Evolutionary conservation across 2,797 vertebrate species (phyloP).

Genomic region (Phataginus tetradactyla): DNA sequence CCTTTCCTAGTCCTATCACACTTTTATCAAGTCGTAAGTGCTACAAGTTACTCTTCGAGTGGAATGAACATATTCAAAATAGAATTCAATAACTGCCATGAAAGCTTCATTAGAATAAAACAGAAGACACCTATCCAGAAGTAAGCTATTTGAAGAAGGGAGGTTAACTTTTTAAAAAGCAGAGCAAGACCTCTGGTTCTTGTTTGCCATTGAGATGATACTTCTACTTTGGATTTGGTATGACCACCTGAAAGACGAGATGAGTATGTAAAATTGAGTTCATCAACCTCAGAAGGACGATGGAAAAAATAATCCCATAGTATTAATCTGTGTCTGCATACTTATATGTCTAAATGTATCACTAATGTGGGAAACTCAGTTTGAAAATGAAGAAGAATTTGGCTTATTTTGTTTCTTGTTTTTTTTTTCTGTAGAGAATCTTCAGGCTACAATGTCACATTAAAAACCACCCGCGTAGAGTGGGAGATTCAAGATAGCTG

Average conservation of each 20-base stretch:
- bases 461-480: background rate
- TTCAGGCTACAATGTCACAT: background rate
- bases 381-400: background rate
- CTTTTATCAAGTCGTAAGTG: background rate
- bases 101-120: slow-evolving; percentile 8
- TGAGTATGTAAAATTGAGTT: background rate
- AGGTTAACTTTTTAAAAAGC: background rate
- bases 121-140: background rate
- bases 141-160: background rate
- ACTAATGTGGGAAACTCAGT: background rate
- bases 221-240: background rate
- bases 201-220: background rate
- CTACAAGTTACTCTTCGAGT: background rate
- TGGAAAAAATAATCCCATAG: background rate
- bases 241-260: background rate
- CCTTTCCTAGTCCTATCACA: background rate
- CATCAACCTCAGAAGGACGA: background rate
- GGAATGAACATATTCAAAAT: slow-evolving; percentile 23
- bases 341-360: background rate
- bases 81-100: background rate
- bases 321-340: background rate
- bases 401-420: background rate
- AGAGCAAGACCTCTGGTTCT: background rate
- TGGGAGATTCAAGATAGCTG: no score
- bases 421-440: background rate